A percentile compares a stretch with the other conserved stretches of the same genome.
Conservation (phyloP, 1,140 invertebrate species). For the Vollenhovia emeryi region DNA sequence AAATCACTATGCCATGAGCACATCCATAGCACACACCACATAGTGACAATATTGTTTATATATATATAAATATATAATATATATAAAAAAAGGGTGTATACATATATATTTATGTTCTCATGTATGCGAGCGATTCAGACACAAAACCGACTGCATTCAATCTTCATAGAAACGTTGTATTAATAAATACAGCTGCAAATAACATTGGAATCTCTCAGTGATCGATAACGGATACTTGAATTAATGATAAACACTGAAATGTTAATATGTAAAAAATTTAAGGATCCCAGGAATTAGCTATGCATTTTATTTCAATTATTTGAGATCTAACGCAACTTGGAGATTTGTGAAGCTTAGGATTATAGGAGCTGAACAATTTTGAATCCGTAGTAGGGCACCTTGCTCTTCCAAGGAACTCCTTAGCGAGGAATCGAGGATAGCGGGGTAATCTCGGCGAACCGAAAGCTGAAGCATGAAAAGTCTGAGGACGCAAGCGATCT, state of each 20-base stretch:
- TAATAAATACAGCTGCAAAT: neutral
- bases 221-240: neutral
- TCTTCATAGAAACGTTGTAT: conserved; percentile 24
- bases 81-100: conserved; percentile 29
- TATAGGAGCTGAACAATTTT: neutral
- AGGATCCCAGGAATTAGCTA: neutral
- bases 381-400: neutral
- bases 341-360: neutral
- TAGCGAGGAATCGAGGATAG: conserved; percentile 18
- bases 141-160: conserved; percentile 51
- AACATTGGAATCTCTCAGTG: neutral
- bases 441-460: conserved; percentile 16
- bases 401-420: conserved; percentile 18
- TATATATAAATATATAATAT: conserved; percentile 55
- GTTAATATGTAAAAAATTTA: neutral
- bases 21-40: conserved; percentile 71
- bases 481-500: conserved; percentile 21
- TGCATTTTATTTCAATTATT: neutral
- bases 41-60: conserved; percentile 57
- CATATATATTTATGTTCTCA: conserved; percentile 51
- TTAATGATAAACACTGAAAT: neutral
- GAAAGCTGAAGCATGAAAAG: conserved; percentile 9
- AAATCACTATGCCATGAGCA: conserved; percentile 73
- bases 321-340: conserved; percentile 4
- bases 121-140: conserved; percentile 41